These are phyloP conservation scores for Cylindroiulus punctatus DNA, from an alignment of 2,888 invertebrate genomes.

Conservation along the genomic window DNA sequence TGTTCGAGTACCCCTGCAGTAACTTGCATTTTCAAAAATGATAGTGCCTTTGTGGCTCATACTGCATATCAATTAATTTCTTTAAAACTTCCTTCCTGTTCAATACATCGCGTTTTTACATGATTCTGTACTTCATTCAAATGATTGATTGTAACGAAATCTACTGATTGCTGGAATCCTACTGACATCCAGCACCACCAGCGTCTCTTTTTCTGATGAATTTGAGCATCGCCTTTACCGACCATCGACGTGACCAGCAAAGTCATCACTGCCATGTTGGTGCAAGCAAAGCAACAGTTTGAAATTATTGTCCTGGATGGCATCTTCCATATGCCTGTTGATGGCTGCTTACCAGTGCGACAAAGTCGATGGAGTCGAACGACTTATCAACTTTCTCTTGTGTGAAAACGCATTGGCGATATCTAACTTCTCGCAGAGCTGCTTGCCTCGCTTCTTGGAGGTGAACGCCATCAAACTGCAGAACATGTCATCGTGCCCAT, in stretches of 20 bases:
- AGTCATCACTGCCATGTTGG: background rate
- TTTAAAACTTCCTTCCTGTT: too few species aligned
- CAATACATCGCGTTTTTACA: too few species aligned
- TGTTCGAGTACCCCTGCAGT: too few species aligned
- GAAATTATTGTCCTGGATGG: background rate
- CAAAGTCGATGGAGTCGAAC: background rate
- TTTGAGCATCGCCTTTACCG: background rate
- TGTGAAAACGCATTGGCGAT: background rate
- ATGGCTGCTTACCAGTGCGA: background rate
- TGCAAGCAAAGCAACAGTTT: background rate
- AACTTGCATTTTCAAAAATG: too few species aligned
- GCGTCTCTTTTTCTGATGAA: background rate
- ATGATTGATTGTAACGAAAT: too few species aligned
- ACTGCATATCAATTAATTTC: too few species aligned
- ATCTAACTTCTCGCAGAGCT: background rate
- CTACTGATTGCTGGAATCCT: too few species aligned
- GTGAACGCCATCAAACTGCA: conserved; percentile 26
- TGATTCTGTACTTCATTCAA: too few species aligned
- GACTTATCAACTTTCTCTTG: background rate
- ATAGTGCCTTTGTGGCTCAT: too few species aligned
- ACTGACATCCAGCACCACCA: too few species aligned
- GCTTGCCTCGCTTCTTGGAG: background rate
- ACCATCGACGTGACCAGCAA: too few species aligned
- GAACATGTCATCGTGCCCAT: background rate
- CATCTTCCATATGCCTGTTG: background rate